These are phyloP conservation scores for Sterna hirundo DNA, from an alignment of 2,113 vertebrate species.

Conservation along the genomic window DNA sequence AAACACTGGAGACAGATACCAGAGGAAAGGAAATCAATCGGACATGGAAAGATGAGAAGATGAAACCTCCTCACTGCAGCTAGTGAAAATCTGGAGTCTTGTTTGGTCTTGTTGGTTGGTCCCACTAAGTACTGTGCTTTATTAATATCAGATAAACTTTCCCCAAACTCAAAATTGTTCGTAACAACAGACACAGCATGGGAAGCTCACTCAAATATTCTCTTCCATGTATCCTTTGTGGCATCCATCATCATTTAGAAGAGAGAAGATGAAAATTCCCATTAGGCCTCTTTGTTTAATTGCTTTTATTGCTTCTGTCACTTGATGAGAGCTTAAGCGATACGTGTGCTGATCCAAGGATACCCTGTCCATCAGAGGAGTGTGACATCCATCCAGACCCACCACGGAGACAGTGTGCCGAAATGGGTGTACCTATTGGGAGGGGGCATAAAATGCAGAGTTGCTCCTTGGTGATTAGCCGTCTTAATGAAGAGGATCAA, in stretches of 20 bases:
- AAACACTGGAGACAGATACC: background rate
- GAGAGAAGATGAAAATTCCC: constrained; percentile 8
- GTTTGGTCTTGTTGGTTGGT: background rate
- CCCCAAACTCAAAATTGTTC: background rate
- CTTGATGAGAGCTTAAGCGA: background rate
- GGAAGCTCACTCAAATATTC: background rate
- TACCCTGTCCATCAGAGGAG: background rate
- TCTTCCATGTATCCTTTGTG: background rate
- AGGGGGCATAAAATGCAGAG: background rate
- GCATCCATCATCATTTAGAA: constrained; percentile 29
- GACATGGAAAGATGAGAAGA: background rate
- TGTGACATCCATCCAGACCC: background rate
- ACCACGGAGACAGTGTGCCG: fast-evolving
- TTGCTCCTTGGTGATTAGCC: background rate
- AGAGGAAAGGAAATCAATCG: background rate
- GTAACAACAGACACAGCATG: background rate
- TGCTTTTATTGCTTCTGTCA: background rate
- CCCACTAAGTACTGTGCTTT: background rate
- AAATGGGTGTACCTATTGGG: fast-evolving
- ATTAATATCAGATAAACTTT: background rate
- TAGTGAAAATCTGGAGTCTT: background rate
- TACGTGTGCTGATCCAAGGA: background rate
- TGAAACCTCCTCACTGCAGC: background rate
- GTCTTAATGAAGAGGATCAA: background rate
- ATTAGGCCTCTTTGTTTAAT: constrained; percentile 3